Base-by-base conservation (phyloP, 2,113 vertebrate genomes). In the Zosterops japonicus region DNA sequence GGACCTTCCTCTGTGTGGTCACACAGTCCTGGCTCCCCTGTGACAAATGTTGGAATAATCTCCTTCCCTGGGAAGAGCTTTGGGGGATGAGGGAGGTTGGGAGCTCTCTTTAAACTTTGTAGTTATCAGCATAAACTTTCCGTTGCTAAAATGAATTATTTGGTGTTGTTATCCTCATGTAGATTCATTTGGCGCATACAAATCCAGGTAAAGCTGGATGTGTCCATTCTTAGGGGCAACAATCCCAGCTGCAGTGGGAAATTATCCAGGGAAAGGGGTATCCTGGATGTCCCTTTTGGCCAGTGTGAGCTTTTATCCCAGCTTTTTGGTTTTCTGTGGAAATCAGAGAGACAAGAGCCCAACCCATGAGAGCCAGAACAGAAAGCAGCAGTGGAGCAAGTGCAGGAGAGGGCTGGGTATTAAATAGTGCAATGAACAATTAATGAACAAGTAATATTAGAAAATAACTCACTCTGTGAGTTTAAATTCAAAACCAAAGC, bases 341-440 rank as follows among this genome's bases (percentile, higher is more conserved):
- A 63, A 83, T 44, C 27, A 29, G 56, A 23, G 10, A 24, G 31
- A 49, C 33, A 12, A n/a, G 28, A 20, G 22, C 8, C 39, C 6
- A 4, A 31, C 10, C 9, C 4, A 0, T 4, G 16, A 49, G 12
- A 42, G 11, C 12, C 12, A 3, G 46, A 24, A 23, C 19, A 57
- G 61, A 71, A 35, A 44, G 20, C 55, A 24, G 31, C n/a, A 23
- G 11, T 7, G 57, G 22, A 22, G 39, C 28, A 36, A 50, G 9
- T 20, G 31, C n/a, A 59, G 39, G 53, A n/a, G 35, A 3, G 9
- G 8, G 24, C 2, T 75, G 57, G 53, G 12, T 8, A 20, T 83
- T 64, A 59, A 41, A 65, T 65, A 56, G 15, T 18, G 13, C 9
- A 28, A 63, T 5, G 22, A 80, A 35, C 8, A 70, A 59, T 56